Evolutionary conservation across 2,797 vertebrate genomes (phyloP).

Genomic region (Jordanella pulchra): DNA sequence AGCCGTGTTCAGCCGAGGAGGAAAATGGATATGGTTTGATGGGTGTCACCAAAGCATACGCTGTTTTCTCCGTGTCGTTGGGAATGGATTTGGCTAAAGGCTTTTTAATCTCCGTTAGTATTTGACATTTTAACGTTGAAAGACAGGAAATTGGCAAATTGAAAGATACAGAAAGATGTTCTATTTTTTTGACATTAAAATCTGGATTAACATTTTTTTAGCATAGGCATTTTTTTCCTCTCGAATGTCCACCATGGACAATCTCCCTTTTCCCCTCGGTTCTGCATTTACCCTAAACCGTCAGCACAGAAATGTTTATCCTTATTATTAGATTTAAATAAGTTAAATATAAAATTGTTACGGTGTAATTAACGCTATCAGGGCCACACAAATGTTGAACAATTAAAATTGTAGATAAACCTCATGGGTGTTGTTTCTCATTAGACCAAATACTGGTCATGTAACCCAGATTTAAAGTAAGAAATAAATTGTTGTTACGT

Average conservation of each 20-base stretch:
- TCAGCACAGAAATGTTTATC: constrained; percentile 22
- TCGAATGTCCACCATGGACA: constrained; percentile 53
- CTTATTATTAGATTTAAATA: neutral
- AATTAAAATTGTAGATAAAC: neutral
- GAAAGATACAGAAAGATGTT: neutral
- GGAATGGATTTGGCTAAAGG: constrained; percentile 20
- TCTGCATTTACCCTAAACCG: constrained; percentile 52
- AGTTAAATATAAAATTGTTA: constrained; percentile 17
- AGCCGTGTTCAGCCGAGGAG: constrained; percentile 31
- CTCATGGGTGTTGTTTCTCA: neutral
- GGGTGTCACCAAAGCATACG: constrained; percentile 69
- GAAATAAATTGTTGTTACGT: neutral
- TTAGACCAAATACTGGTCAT: neutral
- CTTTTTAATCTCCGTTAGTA: neutral
- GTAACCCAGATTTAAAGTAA: no score
- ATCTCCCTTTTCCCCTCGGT: constrained; percentile 47
- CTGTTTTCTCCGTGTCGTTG: constrained; percentile 21
- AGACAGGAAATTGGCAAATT: neutral
- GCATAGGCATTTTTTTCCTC: constrained; percentile 17
- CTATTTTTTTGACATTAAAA: neutral
- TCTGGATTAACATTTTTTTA: constrained; percentile 18
- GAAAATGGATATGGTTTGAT: constrained; percentile 65
- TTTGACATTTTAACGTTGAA: constrained; percentile 6
- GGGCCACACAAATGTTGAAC: constrained; percentile 54
- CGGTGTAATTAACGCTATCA: constrained; percentile 37